A percentile compares a stretch with the other conserved stretches of the same genome.
These are phyloP conservation scores for Meiosimyza decipiens DNA, from an alignment of 2,888 invertebrate genomes.

Conservation along the genomic window DNA sequence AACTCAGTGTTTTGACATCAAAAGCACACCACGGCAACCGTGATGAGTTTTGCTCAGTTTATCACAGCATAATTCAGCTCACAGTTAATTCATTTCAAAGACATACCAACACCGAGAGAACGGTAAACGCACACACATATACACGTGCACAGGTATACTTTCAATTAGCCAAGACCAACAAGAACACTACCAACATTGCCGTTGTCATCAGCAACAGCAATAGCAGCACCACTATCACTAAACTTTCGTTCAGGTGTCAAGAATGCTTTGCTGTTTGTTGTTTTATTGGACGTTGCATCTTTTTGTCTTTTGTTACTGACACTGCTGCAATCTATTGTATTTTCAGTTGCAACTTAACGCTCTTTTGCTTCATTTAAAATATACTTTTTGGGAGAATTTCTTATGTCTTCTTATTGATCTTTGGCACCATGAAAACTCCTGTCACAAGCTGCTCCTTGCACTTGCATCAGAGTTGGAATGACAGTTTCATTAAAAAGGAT, in stretches of 20 bases:
- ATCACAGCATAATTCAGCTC: not conserved
- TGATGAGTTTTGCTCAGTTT: slow-evolving; percentile 23
- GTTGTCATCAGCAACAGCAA: not conserved
- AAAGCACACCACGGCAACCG: slow-evolving; percentile 3
- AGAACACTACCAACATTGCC: not conserved
- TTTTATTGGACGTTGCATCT: not conserved
- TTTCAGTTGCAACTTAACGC: slow-evolving; percentile 7
- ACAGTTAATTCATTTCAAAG: not conserved
- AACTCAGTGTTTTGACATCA: slow-evolving; percentile 30
- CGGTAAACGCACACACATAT: too few species aligned
- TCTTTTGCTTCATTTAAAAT: not conserved
- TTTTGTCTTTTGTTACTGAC: not conserved
- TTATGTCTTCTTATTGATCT: not conserved
- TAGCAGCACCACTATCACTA: not conserved
- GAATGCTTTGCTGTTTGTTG: too few species aligned
- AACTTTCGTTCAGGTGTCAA: slow-evolving; percentile 1
- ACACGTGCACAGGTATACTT: not conserved
- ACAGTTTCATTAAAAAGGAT: slow-evolving; percentile 27
- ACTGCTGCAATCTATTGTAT: not conserved
- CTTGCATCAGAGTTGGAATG: slow-evolving; percentile 10
- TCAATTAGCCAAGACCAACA: slow-evolving; percentile 17
- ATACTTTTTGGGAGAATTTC: not conserved
- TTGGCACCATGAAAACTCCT: not conserved
- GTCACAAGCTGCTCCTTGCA: not conserved
- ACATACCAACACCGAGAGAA: not conserved